Base-by-base conservation (phyloP, 1,140 invertebrate species). In the Ylistrum balloti region DNA sequence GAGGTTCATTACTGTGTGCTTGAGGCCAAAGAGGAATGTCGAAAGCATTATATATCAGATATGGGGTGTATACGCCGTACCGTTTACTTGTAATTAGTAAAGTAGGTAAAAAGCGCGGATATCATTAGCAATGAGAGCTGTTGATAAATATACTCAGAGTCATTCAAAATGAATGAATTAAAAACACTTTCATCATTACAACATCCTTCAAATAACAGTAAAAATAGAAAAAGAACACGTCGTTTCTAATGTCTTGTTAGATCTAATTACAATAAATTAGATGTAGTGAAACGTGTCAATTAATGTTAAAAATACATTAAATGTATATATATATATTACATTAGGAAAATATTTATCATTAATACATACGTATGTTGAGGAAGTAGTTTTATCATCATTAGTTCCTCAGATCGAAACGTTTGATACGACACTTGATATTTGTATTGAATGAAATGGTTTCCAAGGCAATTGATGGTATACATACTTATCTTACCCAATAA, bases 151-250 rank as follows among this genome's bases (percentile, higher is more conserved):
- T 11, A 74, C 56, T n/a, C 56, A 74, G 28, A 74, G 56, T 74
- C 56, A 28, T 74, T 74, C n/a, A 74, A 74, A 74, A 74, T 74
- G 56, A 74, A 74, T 74, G 56, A 74, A 74, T 74, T 74, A 74
- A 74, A 74, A 74, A 74, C 56, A 74, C 56, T 74, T 74, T n/a
- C 22, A 74, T 74, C 56, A 74, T 74, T 28, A n/a, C 56, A 74
- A 74, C 56, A 74, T 74, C 56, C 56, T 74, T 74, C 56, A 74
- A 74, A 5, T 74, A 74, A 74, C 56, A 74, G 56, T n/a, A 74
- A 74, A 74, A 28, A 28, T 1, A 28, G 56, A 28, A 74, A 74
- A 38, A 45, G 20, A 74, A 74, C n/a, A 28, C n/a, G 56, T n/a
- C 41, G 41, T 45, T 74, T 74, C 22, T 74, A 45, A 45, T 45